Conservation (phyloP, 1,140 invertebrate species). For the Coptotermes formosanus region DNA sequence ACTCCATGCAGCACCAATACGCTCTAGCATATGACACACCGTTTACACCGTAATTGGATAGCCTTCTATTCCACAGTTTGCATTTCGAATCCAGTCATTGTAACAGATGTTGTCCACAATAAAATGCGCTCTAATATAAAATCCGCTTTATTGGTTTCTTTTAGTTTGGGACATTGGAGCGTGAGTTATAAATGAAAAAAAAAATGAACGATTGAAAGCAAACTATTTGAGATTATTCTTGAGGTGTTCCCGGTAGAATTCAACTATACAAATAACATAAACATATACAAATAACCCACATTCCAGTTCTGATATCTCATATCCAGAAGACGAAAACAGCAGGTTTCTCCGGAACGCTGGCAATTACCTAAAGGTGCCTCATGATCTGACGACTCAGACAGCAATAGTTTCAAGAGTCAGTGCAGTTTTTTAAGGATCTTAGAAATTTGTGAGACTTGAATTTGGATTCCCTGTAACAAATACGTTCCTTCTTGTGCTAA, state of each 20-base stretch:
- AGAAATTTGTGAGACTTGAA: background rate
- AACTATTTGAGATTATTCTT: background rate
- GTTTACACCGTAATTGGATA: background rate
- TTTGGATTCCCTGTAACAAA: background rate
- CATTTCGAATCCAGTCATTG: background rate
- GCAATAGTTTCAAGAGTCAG: too few relatives aligned
- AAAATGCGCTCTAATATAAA: background rate
- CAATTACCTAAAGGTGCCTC: too few relatives aligned
- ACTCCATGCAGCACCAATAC: background rate
- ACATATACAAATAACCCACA: too few relatives aligned
- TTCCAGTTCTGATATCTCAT: too few relatives aligned
- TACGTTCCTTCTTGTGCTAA: background rate
- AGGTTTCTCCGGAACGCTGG: too few relatives aligned
- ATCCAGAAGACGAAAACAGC: too few relatives aligned
- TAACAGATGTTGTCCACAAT: background rate
- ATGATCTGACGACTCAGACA: too few relatives aligned
- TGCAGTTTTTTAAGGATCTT: background rate
- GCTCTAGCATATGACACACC: background rate
- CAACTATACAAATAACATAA: too few relatives aligned
- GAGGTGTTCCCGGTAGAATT: too few relatives aligned
- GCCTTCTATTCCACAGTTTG: background rate
- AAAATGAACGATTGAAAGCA: background rate
- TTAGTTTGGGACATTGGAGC: background rate
- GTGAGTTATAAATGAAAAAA: background rate
- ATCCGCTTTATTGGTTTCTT: background rate